Conservation (phyloP, 2,113 vertebrate species). For the Oncorhynchus nerka region DNA sequence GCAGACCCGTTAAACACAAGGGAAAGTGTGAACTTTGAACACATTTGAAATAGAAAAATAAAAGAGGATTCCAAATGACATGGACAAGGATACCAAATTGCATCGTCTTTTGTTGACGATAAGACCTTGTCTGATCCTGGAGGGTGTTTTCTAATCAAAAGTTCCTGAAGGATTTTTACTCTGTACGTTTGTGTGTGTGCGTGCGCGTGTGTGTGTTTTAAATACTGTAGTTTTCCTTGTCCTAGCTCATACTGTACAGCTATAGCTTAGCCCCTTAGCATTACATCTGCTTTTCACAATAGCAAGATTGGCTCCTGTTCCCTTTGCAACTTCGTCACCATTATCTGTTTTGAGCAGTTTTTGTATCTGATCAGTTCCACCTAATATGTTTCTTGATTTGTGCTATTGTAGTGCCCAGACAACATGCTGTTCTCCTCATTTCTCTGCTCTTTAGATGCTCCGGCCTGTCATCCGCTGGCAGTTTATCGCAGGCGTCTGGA, state of each 20-base stretch:
- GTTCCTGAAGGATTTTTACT: conserved; percentile 76
- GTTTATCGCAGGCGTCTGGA: conserved; percentile 87
- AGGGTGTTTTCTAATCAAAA: conserved; percentile 82
- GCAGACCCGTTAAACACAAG: conserved; percentile 51
- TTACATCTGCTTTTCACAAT: conserved; percentile 22
- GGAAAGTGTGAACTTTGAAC: conserved; percentile 63
- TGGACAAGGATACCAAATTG: conserved; percentile 65
- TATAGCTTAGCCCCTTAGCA: neutral
- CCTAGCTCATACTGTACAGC: neutral
- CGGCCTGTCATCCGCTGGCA: conserved; percentile 87
- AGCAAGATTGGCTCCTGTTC: conserved; percentile 40
- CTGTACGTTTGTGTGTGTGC: conserved; percentile 35
- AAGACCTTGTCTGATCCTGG: conserved; percentile 75
- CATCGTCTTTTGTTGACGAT: conserved; percentile 61
- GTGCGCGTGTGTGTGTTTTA: conserved; percentile 6
- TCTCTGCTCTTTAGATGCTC: conserved; percentile 82
- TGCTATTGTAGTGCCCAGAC: conserved; percentile 82
- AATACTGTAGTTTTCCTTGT: conserved; percentile 17
- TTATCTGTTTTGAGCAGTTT: conserved; percentile 86
- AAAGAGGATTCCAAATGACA: conserved; percentile 61
- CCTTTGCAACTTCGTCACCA: conserved; percentile 65
- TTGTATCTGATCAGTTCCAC: conserved; percentile 85
- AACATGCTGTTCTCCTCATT: conserved; percentile 82
- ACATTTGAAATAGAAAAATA: conserved; percentile 56
- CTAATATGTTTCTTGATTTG: conserved; percentile 87